Evolutionary conservation across 2,888 invertebrate genomes (phyloP).

Genomic region (Drosophila testacea): DNA sequence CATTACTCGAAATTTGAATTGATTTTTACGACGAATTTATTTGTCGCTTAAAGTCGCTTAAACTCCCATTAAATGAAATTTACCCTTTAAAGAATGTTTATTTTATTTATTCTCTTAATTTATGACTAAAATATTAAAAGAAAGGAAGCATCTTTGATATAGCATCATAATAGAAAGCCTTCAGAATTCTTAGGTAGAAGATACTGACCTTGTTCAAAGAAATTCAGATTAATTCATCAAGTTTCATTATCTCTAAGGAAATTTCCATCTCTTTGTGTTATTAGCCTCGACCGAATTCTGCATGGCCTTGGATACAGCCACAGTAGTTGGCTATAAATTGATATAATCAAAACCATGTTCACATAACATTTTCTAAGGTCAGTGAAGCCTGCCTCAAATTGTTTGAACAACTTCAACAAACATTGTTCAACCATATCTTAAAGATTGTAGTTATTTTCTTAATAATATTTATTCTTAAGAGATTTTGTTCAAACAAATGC

Average conservation of each 20-base stretch:
- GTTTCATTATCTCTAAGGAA: background rate
- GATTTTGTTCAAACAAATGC: constrained; percentile 20
- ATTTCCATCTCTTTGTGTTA: background rate
- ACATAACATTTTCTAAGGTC: constrained; percentile 3
- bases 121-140: no score
- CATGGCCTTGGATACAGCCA: constrained; percentile 3
- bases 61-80: background rate
- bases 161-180: background rate
- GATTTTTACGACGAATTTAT: no score
- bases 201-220: no score
- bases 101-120: no score
- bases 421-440: constrained; percentile 3
- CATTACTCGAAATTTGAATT: background rate
- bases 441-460: constrained; percentile 23
- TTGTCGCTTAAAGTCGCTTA: no score
- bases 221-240: no score
- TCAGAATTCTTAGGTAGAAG: no score
- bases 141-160: background rate
- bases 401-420: constrained; percentile 15
- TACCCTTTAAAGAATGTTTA: background rate
- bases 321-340: background rate
- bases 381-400: background rate
- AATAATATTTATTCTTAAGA: constrained; percentile 17
- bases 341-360: background rate
- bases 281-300: background rate